phyloP scores from a whole-genome alignment of 2,797 vertebrate species.

The Lacerta viridis region DNA sequence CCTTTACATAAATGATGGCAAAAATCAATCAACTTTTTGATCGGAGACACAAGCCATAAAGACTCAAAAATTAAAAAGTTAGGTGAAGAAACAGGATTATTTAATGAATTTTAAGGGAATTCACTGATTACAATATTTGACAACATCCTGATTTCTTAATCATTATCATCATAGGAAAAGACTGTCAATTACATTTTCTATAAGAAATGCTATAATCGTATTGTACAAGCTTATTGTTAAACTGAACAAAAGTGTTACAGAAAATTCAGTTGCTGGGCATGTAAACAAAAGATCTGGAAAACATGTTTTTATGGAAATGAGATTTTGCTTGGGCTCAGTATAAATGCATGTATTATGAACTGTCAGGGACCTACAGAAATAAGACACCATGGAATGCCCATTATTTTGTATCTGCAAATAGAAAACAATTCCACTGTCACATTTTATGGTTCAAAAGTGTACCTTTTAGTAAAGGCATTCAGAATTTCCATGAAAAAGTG shows the following conservation, averaged over 20 bases:
- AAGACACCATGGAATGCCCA: constrained; percentile 20
- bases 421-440: constrained; percentile 20
- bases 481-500: constrained; percentile 25
- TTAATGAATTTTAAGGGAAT: background rate
- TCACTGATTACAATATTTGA: background rate
- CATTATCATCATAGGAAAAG: background rate
- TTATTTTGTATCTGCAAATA: constrained; percentile 33
- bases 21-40: constrained; percentile 12
- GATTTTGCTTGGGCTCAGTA: rapidly evolving
- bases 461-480: constrained; percentile 13
- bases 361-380: background rate
- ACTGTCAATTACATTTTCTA: constrained; percentile 14
- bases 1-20: background rate
- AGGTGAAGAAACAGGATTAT: background rate
- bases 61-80: background rate
- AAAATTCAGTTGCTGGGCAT: constrained; percentile 27
- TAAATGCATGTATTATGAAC: constrained; percentile 30
- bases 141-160: background rate
- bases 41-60: constrained; percentile 4
- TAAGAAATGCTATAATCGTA: constrained; percentile 2
- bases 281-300: constrained; percentile 17
- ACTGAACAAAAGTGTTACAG: background rate
- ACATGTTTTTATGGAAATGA: constrained; percentile 17
- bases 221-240: constrained; percentile 19
- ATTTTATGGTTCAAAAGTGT: constrained; percentile 34